Percentiles rank a stretch among this genome's conserved stretches.
phyloP scores from a whole-genome alignment of 1,140 invertebrate genomes.

The Neomicropteryx cornuta region DNA sequence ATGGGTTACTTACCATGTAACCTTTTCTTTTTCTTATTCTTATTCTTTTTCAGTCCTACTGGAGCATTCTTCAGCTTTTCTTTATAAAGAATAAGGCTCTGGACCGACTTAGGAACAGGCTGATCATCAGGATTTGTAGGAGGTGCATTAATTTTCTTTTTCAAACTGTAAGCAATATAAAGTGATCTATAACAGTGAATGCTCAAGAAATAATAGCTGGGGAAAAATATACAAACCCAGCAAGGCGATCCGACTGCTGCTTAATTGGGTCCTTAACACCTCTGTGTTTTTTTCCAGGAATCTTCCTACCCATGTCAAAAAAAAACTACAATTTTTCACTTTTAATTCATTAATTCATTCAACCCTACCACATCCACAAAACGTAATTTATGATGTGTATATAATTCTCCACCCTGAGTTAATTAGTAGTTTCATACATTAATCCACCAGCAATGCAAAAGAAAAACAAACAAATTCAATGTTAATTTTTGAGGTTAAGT shows the following conservation, averaged over 20 bases:
- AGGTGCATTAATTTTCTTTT: conserved; percentile 53
- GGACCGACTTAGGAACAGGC: conserved; percentile 50
- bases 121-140: conserved; percentile 53
- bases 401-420: no score
- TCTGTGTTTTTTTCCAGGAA: conserved; percentile 57
- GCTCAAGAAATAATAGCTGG: conserved; percentile 9
- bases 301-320: conserved; percentile 55
- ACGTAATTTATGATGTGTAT: no score
- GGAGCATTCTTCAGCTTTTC: conserved; percentile 36
- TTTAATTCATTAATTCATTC: no score
- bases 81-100: conserved; percentile 44
- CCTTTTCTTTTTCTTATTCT: conserved; percentile 32
- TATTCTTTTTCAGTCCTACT: conserved; percentile 28
- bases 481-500: no score
- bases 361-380: no score
- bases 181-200: conserved; percentile 3
- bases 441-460: no score
- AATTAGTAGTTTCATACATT: no score
- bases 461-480: no score
- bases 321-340: no score
- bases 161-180: conserved; percentile 40
- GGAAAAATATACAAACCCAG: conserved; percentile 33
- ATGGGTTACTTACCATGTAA: no score
- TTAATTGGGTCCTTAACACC: conserved; percentile 57
- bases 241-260: conserved; percentile 45